Base-by-base conservation (phyloP, 1,140 invertebrate species). In the Alviniconcha marisindica region DNA sequence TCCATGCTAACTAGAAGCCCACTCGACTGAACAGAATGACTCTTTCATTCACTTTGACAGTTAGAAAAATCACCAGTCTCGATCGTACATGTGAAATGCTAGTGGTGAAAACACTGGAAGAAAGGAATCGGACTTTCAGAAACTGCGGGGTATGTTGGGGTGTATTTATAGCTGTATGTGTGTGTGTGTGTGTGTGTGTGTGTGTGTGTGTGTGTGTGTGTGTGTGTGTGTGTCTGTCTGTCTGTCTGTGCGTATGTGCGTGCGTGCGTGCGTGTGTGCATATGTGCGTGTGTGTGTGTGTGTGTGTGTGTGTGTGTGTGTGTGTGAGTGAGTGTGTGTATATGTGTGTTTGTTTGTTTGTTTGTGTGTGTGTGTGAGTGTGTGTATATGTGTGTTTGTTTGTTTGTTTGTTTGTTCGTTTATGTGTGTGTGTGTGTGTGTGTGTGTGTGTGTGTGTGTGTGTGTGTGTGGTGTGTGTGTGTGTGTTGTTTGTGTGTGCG, bases 251-350 rank as follows among this genome's bases (percentile, higher is more conserved):
- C 7, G 56, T 24, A n/a, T 24, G 56, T 60, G 56, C 28, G 56
- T 60, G 56, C 28, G 63, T 36, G 63, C 28, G 63, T 36, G 56
- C 24, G 56, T 28, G 56, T 69, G 63, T 69, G 63, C 33, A 31
- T 69, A 31, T 69, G 63, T 69, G 63, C 33, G 63, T 69, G 63
- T 69, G 63, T 69, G 63, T 69, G 63, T 69, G 63, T 69, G 63
- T 69, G 63, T 69, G 63, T 69, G 63, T 69, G 63, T 69, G 63
- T 69, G 63, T 69, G 63, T 36, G 5, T n/a, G 15, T n/a, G 56
- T 60, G 18, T 4, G 56, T 60, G 18, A 4, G 24, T 60, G 56
- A 4, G 15, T 21, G 56, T n/a, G 56, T 60, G 15, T n/a, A 24
- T 21, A 5, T 4, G 15, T 28, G n/a, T 36, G 63, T 69, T n/a